A percentile compares a stretch with the other conserved stretches of the same genome.
Conservation (phyloP, 2,888 invertebrate genomes). For the Plebejus melissa region DNA sequence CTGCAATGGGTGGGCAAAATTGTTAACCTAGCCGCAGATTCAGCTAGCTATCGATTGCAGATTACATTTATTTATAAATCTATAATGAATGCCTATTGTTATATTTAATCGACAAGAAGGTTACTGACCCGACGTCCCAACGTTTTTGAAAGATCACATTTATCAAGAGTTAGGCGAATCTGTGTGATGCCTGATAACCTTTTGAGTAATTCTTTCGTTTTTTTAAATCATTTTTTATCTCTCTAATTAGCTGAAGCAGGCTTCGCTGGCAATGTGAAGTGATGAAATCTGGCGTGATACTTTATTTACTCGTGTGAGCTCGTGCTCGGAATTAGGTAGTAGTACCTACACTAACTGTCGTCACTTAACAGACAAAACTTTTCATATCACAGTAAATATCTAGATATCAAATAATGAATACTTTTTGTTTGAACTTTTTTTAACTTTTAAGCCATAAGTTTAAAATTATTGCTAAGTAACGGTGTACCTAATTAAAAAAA, state of each 20-base stretch:
- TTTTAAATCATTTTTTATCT: slow-evolving; percentile 9
- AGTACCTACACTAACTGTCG: background rate
- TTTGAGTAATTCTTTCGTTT: slow-evolving; percentile 16
- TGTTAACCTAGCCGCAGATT: too few relatives aligned
- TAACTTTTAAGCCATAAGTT: too few relatives aligned
- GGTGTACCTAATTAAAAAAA: too few relatives aligned
- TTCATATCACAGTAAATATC: background rate
- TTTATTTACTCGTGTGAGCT: background rate
- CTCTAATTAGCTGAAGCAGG: background rate
- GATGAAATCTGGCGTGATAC: background rate
- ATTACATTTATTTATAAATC: slow-evolving; percentile 2
- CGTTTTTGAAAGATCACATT: slow-evolving; percentile 26
- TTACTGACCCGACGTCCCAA: slow-evolving; percentile 16
- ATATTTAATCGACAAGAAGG: slow-evolving; percentile 11
- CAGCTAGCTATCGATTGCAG: background rate
- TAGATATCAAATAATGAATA: background rate
- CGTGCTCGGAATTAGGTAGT: background rate
- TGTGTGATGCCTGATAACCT: slow-evolving; percentile 12
- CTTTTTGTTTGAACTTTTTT: background rate
- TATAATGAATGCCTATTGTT: background rate
- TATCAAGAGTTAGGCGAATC: slow-evolving; percentile 24
- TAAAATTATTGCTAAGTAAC: too few relatives aligned
- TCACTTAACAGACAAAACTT: background rate
- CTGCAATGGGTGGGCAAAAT: too few relatives aligned
- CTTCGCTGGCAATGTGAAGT: background rate